phyloP scores from a whole-genome alignment of 2,113 vertebrate genomes.

The Vireo altiloquus region DNA sequence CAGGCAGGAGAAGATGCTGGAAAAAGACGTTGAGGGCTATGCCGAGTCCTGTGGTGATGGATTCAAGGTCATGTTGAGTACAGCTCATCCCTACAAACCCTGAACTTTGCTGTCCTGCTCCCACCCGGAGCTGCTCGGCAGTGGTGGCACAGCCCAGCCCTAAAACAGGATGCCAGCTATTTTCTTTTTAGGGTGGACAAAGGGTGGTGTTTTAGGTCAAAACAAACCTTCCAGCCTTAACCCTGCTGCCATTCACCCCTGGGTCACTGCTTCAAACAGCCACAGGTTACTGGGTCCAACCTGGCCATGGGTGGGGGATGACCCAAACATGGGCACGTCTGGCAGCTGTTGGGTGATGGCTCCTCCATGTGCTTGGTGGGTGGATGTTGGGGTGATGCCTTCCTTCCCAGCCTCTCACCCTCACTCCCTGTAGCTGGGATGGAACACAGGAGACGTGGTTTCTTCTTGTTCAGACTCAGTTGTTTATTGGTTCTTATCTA shows the following conservation, averaged over 20 bases:
- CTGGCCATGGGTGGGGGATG: fast-evolving
- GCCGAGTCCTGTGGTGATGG: background rate
- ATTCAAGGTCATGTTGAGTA: background rate
- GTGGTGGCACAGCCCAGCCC: fast-evolving
- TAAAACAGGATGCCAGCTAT: background rate
- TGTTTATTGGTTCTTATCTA: no score
- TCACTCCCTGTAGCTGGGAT: no score
- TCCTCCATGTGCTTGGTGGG: background rate
- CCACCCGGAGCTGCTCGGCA: fast-evolving
- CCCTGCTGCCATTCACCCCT: background rate
- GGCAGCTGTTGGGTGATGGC: background rate
- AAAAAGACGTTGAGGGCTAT: fast-evolving
- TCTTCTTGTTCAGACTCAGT: no score
- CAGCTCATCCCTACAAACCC: background rate
- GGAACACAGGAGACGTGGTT: no score
- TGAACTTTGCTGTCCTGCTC: background rate
- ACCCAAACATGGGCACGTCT: fast-evolving
- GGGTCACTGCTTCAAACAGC: background rate
- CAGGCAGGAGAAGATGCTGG: background rate
- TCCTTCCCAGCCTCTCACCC: no score
- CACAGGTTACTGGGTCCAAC: background rate
- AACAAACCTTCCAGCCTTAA: background rate
- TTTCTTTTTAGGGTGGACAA: background rate
- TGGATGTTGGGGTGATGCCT: background rate
- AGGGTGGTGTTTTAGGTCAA: no score